Evolutionary conservation across 2,888 invertebrate genomes (phyloP), one percentile per base, ranked within the genome.

Genomic region (Campopleginae sp.): DNA sequence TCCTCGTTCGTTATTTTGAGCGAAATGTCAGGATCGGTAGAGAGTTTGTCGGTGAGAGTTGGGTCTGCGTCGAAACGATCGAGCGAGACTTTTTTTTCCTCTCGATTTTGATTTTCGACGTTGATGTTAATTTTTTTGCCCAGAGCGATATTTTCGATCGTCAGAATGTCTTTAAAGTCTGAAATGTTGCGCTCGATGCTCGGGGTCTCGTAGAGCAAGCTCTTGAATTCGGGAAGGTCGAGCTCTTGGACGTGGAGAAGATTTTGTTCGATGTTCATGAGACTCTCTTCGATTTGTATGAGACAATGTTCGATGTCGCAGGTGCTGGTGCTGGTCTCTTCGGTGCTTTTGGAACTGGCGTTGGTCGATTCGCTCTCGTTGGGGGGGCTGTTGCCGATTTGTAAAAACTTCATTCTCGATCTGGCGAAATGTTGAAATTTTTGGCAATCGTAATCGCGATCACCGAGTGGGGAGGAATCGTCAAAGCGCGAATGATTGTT

Each of bases 271-370:
- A 92, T 92, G 71, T 91, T 92, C 23, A 91, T 63, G 5, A 92
- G 89, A 51, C 92, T 92, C 83, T 92, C 91, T 72, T 92, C 92
- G 61, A 92, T 92, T 71, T 92, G 91, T 4, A 92, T 90, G 72
- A 92, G 88, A 71, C 91, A 92, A 76, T 92, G 90, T 66, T 92
- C 92, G 17, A 92, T 92, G 63, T 92, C 92, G 58, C 88, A 90
- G 4, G 82, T 85, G 5, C 48, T 71, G 10, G 88, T 88, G 78
- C 87, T 86, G 14, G 86, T 87, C 44, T 86, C 87, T 44, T 88
- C 87, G n/a, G 87, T 88, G 38, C 86, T 88, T 33, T 79, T 87
- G 7, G 88, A 88, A 61, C 81, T 86, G 2, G 80, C 74, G 54
- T 83, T 84, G 14, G 70, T 86, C 8, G 80, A 84, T 63, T 81